Conservation (phyloP, 2,888 invertebrate species). For the Catocala nupta region DNA sequence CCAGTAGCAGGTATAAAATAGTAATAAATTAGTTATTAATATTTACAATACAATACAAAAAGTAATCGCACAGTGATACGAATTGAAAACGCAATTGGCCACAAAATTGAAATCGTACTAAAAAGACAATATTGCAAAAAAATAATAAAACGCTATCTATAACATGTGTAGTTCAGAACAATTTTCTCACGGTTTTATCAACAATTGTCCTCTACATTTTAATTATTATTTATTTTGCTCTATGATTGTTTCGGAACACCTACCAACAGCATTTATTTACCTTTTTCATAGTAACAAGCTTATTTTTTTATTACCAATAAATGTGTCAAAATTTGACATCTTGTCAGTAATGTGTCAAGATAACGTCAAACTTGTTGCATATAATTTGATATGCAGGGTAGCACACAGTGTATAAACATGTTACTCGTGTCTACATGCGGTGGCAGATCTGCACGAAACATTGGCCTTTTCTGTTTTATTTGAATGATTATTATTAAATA, state of each 20-base stretch:
- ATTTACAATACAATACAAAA: conserved; percentile 52
- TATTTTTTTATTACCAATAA: conserved; percentile 31
- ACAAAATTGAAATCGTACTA: conserved; percentile 41
- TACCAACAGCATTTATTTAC: conserved; percentile 21
- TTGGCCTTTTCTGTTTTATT: no score
- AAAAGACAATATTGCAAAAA: conserved; percentile 61
- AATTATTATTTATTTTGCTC: conserved; percentile 35
- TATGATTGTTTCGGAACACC: conserved; percentile 23
- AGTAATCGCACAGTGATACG: conserved; percentile 43
- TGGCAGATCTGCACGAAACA: not conserved
- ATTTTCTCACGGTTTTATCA: conserved; percentile 65
- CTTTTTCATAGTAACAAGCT: conserved; percentile 14
- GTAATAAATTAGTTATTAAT: conserved; percentile 36
- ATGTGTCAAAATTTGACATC: conserved; percentile 42
- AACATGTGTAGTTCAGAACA: conserved; percentile 52
- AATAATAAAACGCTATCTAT: conserved; percentile 62
- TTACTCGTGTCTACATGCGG: not conserved
- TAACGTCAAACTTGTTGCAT: conserved; percentile 47
- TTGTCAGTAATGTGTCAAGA: conserved; percentile 55
- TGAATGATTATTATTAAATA: no score
- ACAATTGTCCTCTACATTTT: conserved; percentile 40
- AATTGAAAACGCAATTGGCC: conserved; percentile 34
- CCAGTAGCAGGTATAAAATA: conserved; percentile 17
- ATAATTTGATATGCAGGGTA: conserved; percentile 27
- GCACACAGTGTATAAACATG: not conserved